Base-by-base conservation (phyloP, 2,113 vertebrate genomes). In the Solea solea region DNA sequence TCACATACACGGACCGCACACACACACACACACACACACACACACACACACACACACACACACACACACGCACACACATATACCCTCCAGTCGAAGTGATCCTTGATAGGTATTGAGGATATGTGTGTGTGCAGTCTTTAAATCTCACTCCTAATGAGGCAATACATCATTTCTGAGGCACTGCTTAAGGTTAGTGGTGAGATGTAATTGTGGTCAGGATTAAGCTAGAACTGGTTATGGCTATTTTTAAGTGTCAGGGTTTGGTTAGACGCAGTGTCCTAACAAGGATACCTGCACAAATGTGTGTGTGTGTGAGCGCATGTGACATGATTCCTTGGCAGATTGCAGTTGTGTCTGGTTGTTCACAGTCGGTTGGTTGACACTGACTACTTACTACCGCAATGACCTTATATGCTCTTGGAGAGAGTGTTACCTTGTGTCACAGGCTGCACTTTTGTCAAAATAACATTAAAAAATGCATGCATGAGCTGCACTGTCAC, bases 81-180 rank as follows among this genome's bases (percentile, higher is more conserved):
- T 69, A 40, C 68, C 65, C 21, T 21, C 21, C 21, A 21, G 21
- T 21, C 21, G 21, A 21, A 21, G 21, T 21, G 21, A 21, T 21
- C 21, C 21, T 21, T 21, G 21, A 21, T 21, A 21, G 21, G 21
- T 81, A 72, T 77, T 63, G 64, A 69, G 54, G 58, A 60, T 34
- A 5, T 34, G 34, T 34, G 50, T 54, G 54, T 69, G 54, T 63
- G 41, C 46, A 55, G 42, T 48, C 45, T 13, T 48, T 48, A 48
- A 48, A 13, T 11, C 11, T 48, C 45, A 48, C 9, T 48, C 14
- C 10, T 48, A 48, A 48, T 48, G 45, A 48, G 45, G 45, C 45
- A 13, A 48, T 48, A 48, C 45, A 48, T 48, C 45, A 48, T 48
- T 48, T 48, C 45, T 48, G 45, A 48, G 45, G 45, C 9, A 11